phyloP scores from a whole-genome alignment of 2,888 invertebrate genomes.

The Chrysolina haemoptera region DNA sequence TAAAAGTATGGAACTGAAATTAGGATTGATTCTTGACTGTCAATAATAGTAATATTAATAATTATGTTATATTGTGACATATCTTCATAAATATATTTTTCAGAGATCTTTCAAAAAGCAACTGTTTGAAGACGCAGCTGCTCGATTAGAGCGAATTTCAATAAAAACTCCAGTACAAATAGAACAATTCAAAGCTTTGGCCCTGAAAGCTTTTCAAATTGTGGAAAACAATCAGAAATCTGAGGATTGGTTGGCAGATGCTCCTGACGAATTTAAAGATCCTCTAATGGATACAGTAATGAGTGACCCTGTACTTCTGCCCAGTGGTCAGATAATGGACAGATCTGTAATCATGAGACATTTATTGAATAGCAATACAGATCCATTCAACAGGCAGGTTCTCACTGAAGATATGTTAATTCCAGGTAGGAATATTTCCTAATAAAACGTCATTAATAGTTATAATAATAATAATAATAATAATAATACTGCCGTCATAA shows the following conservation, averaged over 20 bases:
- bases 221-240: slow-evolving; percentile 86
- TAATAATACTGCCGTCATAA: too few species aligned
- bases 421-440: slow-evolving; percentile 78
- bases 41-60: too few species aligned
- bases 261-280: slow-evolving; percentile 97
- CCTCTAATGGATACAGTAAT: slow-evolving; percentile 98
- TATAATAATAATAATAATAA: too few species aligned
- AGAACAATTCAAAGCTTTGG: slow-evolving; percentile 85
- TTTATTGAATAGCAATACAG: slow-evolving; percentile 94
- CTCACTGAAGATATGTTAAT: slow-evolving; percentile 94
- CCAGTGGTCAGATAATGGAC: slow-evolving; percentile 94
- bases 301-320: slow-evolving; percentile 94
- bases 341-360: slow-evolving; percentile 93
- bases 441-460: neutral
- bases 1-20: too few species aligned
- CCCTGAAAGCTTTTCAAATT: slow-evolving; percentile 84
- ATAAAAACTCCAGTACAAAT: slow-evolving; percentile 91
- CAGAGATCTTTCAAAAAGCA: slow-evolving; percentile 95
- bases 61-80: too few species aligned
- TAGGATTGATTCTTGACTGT: too few species aligned
- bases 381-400: slow-evolving; percentile 97
- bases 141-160: slow-evolving; percentile 83
- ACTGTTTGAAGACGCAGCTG: slow-evolving; percentile 92
- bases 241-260: slow-evolving; percentile 95
- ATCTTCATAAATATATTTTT: slow-evolving; percentile 53